Base-by-base conservation (phyloP, 2,888 invertebrate species). In the Noctua fimbriata region DNA sequence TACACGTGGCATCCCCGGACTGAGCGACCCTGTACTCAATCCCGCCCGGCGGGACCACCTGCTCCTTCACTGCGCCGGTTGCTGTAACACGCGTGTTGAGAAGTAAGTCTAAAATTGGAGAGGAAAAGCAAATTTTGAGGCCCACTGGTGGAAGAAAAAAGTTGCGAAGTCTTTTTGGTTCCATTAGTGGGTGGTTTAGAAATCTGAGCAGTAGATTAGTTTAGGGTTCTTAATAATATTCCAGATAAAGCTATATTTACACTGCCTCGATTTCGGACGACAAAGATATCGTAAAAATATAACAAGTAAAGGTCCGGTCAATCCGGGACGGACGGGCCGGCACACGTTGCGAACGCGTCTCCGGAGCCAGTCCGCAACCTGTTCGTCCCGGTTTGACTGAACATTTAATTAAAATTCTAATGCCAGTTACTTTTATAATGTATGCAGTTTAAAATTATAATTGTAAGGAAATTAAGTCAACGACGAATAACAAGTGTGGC, bases 1-100 rank as follows among this genome's bases (percentile, higher is more conserved):
- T 99, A 95, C 99, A 99, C 52, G 99, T 99, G 78, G 99, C 99
- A 94, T 99, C 99, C 16, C 99, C 99, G 73, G 98, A 99, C 95
- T 99, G 99, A 7, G 99, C 98, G 88, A 99, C 98, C 92, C 98
- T 97, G 95, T 98, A 99, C 94, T 98, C 98, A 83, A 98, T 97
- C 76, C 97, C 98, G 28, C 96, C 97, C 0, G 94, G 90, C 4
- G 94, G 89, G 9, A 89, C 91, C 0, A 94, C 93, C 2, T 92
- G 93, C 78, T 96, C 95, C 82, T 96, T 96, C 55, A 95, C 89
- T 1, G 93, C 88, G 9, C 94, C 94, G 44, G 96, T 95, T 18
- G 95, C 95, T 95, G 92, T 32, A 93, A 92, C 52, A 77, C 85
- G 85, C 76, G 85, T 77, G 87, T 77, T 87, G 87, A 85, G 85